Conservation (phyloP, 1,140 invertebrate genomes). For the Cylas formicarius region DNA sequence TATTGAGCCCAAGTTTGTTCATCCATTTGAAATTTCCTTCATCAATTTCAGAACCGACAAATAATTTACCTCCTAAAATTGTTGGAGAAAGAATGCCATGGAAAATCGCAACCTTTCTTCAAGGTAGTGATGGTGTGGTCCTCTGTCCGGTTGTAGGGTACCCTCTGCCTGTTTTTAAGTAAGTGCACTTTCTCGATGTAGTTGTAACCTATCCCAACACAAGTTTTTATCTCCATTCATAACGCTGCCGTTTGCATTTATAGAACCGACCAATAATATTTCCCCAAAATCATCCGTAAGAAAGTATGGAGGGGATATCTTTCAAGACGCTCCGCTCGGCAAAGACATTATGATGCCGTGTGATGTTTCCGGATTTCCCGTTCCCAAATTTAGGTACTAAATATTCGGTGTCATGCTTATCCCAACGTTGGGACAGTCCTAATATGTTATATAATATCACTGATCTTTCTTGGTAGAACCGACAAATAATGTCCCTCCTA, state of each 20-base stretch:
- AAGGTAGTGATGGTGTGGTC: constrained; percentile 32
- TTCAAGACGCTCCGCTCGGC: constrained; percentile 33
- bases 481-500: constrained; percentile 58
- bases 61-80: constrained; percentile 47
- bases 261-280: constrained; percentile 62
- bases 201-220: constrained; percentile 2
- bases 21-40: too few relatives aligned
- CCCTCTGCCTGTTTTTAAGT: constrained; percentile 63
- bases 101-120: constrained; percentile 48
- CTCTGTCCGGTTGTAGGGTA: constrained; percentile 60
- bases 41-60: constrained; percentile 48
- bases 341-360: constrained; percentile 46
- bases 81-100: constrained; percentile 43
- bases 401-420: constrained; percentile 13
- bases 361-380: constrained; percentile 51
- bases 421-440: too few relatives aligned
- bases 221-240: constrained; percentile 1
- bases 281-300: constrained; percentile 55
- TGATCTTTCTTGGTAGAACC: constrained; percentile 48
- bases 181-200: too few relatives aligned
- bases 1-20: too few relatives aligned
- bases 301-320: constrained; percentile 53
- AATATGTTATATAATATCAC: too few relatives aligned
- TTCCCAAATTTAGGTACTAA: constrained; percentile 52
- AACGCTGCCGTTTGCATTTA: constrained; percentile 25